Conservation (phyloP, 2,888 invertebrate species). For the Meteorus colon region DNA sequence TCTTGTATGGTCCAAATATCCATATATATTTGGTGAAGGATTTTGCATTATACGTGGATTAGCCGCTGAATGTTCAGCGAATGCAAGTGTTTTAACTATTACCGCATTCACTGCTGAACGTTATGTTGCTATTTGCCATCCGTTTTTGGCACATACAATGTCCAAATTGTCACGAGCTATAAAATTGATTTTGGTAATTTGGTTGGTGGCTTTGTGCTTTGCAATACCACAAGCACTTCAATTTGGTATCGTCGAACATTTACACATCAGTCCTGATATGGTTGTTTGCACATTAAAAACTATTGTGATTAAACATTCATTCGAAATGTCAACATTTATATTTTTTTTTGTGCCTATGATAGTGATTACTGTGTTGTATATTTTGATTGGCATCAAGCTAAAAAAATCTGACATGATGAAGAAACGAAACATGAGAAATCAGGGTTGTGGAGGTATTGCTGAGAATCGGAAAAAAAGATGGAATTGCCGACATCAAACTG, state of each 20-base stretch:
- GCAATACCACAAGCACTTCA: constrained; percentile 83
- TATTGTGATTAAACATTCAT: constrained; percentile 74
- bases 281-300: constrained; percentile 73
- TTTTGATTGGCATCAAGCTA: constrained; percentile 74
- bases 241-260: constrained; percentile 71
- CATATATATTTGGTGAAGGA: constrained; percentile 76
- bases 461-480: constrained; percentile 37
- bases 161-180: constrained; percentile 90
- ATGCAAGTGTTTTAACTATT: constrained; percentile 76
- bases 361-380: constrained; percentile 77
- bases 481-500: constrained; percentile 61
- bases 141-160: constrained; percentile 85
- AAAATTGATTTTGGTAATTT: constrained; percentile 86
- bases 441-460: constrained; percentile 30
- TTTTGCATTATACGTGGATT: constrained; percentile 76
- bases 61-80: constrained; percentile 76
- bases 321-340: constrained; percentile 77
- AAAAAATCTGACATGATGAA: constrained; percentile 75
- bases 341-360: constrained; percentile 80
- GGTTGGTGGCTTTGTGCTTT: constrained; percentile 84
- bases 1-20: constrained; percentile 74
- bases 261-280: constrained; percentile 74
- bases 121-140: constrained; percentile 83
- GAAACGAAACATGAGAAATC: constrained; percentile 56
- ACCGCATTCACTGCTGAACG: constrained; percentile 83